A percentile compares a stretch with the other conserved stretches of the same genome.
These are phyloP conservation scores for Scomber japonicus DNA, from an alignment of 2,113 vertebrate genomes.

Conservation along the genomic window DNA sequence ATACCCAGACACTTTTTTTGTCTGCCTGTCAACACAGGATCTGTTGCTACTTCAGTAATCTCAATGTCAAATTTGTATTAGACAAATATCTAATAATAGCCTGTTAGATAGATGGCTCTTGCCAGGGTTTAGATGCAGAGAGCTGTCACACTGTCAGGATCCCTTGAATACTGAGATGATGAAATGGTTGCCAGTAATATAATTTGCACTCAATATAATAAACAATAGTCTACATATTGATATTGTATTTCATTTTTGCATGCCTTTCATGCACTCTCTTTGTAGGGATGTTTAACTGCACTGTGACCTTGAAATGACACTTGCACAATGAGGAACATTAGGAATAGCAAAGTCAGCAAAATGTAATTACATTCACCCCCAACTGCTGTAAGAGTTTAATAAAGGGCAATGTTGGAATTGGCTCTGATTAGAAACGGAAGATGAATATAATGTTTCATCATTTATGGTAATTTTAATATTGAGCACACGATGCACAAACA, in stretches of 20 bases:
- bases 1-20: conserved; percentile 54
- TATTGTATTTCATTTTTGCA: conserved; percentile 39
- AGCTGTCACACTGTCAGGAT: conserved; percentile 61
- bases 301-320: conserved; percentile 62
- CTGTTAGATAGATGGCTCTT: conserved; percentile 52
- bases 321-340: conserved; percentile 41
- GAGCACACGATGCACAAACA: conserved; percentile 23
- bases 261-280: conserved; percentile 28
- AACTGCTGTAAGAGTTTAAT: conserved; percentile 27
- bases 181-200: conserved; percentile 43
- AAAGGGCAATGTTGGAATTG: conserved; percentile 39
- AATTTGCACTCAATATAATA: conserved; percentile 41
- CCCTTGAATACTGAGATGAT: conserved; percentile 55
- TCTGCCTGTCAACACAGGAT: conserved; percentile 68
- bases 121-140: conserved; percentile 42
- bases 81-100: conserved; percentile 78
- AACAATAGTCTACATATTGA: conserved; percentile 37
- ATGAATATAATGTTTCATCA: conserved; percentile 45
- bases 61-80: conserved; percentile 70
- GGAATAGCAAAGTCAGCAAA: conserved; percentile 65
- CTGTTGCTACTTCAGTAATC: conserved; percentile 74
- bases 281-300: conserved; percentile 39
- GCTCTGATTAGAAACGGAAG: conserved; percentile 34
- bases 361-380: conserved; percentile 57
- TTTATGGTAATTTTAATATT: conserved; percentile 38